Conservation (phyloP, 2,797 vertebrate genomes). For the Lacerta agilis region DNA sequence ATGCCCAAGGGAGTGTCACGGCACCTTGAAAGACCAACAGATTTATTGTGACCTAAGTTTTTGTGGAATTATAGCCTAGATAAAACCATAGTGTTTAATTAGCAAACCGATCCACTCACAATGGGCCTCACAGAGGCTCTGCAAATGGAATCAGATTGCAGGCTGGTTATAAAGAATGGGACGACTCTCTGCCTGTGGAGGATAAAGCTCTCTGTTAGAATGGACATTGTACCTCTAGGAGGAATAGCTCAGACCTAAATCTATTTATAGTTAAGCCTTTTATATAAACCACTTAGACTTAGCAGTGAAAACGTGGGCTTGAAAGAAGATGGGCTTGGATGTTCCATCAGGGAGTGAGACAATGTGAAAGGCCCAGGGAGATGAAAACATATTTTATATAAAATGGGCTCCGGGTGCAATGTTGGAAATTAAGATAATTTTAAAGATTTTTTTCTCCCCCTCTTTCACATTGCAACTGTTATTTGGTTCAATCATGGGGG, state of each 20-base stretch:
- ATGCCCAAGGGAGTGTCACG: not conserved
- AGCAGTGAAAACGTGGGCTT: conserved; percentile 37
- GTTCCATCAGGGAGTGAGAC: conserved; percentile 39
- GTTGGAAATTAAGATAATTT: conserved; percentile 20
- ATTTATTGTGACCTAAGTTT: conserved; percentile 4
- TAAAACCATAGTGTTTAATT: conserved; percentile 6
- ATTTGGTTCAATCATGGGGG: not conserved
- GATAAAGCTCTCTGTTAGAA: conserved; percentile 47
- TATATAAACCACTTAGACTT: conserved; percentile 66
- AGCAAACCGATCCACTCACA: conserved; percentile 32
- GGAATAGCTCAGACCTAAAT: conserved; percentile 50
- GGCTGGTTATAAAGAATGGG: conserved; percentile 7
- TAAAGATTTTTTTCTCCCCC: not conserved
- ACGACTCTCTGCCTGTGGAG: not conserved
- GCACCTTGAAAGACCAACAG: conserved; percentile 2
- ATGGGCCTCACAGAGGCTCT: accelerated
- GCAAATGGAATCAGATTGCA: conserved; percentile 46
- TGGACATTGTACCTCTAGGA: conserved; percentile 45
- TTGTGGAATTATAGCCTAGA: not conserved
- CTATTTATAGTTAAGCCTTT: conserved; percentile 65
- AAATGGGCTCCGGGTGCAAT: not conserved
- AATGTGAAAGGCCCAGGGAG: conserved; percentile 2
- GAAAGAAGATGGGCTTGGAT: conserved; percentile 41
- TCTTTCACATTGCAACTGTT: not conserved
- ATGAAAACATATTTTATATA: conserved; percentile 20